Percentiles rank a stretch among this genome's conserved stretches.
These are phyloP conservation scores for Hypotaenidia philippensis DNA, from an alignment of 2,797 vertebrate species.

Conservation along the genomic window DNA sequence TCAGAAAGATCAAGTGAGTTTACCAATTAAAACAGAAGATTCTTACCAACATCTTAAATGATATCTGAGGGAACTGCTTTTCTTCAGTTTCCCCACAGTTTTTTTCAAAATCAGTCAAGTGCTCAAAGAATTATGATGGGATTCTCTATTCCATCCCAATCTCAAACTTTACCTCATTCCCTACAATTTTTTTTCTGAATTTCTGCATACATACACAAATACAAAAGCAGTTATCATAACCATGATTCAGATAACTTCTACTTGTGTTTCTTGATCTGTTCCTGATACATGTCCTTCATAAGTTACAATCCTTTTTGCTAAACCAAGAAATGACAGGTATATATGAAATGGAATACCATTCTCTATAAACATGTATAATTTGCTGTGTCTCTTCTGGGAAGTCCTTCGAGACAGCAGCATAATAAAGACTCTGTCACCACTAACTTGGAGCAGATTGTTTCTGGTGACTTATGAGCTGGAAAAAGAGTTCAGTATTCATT, in stretches of 20 bases:
- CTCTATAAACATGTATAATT: neutral
- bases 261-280: neutral
- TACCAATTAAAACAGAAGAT: accelerated
- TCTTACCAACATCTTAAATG: neutral
- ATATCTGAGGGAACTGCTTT: neutral
- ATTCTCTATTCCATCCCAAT: neutral
- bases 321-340: neutral
- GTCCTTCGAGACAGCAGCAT: neutral
- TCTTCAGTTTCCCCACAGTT: neutral
- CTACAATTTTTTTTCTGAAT: neutral
- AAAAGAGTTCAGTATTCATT: neutral
- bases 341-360: neutral
- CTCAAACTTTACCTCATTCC: neutral
- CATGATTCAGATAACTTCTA: neutral
- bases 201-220: neutral
- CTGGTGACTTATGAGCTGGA: neutral
- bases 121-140: neutral
- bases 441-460: conserved; percentile 35
- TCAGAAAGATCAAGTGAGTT: neutral
- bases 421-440: conserved; percentile 14
- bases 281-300: neutral
- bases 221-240: neutral
- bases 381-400: neutral
- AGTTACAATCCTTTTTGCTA: neutral
- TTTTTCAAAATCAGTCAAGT: neutral